Conservation (phyloP, 2,888 invertebrate species). For the Aphrophora alni region DNA sequence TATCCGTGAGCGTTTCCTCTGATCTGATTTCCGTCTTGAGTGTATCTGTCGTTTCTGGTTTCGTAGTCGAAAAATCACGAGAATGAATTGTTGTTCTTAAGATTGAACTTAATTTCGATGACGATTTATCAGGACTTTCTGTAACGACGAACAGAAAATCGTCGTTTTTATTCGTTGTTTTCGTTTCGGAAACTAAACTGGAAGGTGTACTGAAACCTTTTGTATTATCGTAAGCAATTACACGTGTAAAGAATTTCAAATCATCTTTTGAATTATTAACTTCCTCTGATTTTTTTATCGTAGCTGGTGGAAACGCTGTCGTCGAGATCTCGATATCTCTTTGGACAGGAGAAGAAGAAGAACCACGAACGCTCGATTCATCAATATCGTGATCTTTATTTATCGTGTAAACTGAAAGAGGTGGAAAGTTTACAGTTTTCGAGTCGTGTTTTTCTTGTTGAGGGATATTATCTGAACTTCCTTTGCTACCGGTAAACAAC, state of each 20-base stretch:
- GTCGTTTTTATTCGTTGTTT: slow-evolving; percentile 17
- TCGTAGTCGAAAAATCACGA: background rate
- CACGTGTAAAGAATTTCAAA: slow-evolving; percentile 37
- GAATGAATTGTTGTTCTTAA: background rate
- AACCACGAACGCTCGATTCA: slow-evolving; percentile 26
- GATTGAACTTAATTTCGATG: background rate
- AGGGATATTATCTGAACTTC: slow-evolving; percentile 41
- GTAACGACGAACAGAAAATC: slow-evolving; percentile 36
- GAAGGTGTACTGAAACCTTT: background rate
- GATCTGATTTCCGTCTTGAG: background rate
- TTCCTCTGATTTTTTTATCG: background rate
- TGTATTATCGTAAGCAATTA: slow-evolving; percentile 15
- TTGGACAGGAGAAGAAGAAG: background rate
- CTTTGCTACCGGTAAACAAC: slow-evolving; percentile 46
- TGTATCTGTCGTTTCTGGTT: background rate
- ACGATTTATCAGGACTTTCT: slow-evolving; percentile 23
- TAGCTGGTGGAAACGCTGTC: background rate
- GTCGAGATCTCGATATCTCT: background rate
- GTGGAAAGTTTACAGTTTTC: slow-evolving; percentile 34
- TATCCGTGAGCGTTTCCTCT: background rate
- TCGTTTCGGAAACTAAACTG: background rate
- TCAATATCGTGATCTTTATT: slow-evolving; percentile 35
- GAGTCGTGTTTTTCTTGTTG: slow-evolving; percentile 36
- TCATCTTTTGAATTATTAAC: slow-evolving; percentile 7
- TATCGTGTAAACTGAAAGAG: slow-evolving; percentile 33